Evolutionary conservation across 1,140 invertebrate genomes (phyloP), one percentile per base, ranked within the genome.

Genomic region (Trichomalopsis sarcophagae): DNA sequence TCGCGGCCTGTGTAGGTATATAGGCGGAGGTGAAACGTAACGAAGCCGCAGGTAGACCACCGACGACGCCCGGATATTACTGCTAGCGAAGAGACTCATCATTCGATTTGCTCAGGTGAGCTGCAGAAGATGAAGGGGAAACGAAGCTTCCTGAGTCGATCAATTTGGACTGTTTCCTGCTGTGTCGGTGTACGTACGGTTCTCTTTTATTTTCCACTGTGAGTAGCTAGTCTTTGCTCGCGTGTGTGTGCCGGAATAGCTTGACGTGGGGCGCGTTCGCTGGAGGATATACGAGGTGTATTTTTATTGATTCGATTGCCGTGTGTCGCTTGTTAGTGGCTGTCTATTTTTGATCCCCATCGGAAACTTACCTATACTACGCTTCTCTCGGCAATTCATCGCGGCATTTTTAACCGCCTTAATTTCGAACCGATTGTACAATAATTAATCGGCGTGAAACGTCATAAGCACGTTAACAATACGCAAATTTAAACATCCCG

Each of bases 1-100:
- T 76, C 50, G 84, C 50, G 84, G 66, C 68, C 27, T 2, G 27
- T 2, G 27, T 30, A 62, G 55, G 4, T 62, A 62, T 36, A 50
- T 80, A 33, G 81, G 84, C 78, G 87, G 89, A 89, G 86, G 87
- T 91, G 86, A 82, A 90, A 88, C 82, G 76, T 84, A 88, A 88
- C 88, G 87, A 90, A 89, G 81, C 88, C 86, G 81, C 86, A 87
- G 82, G 74, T 87, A 50, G 80, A 85, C 84, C 88, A 86, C 88
- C 84, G 87, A 87, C 88, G 79, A 83, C 80, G 81, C 71, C 85
- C 89, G 90, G 90, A 91, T 90, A 91, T 91, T 90, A 89, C 88
- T 86, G 87, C 89, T 89, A 90, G 87, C 84, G 88, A 90, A 89
- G 88, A 90, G 88, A 90, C 88, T 90, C 17, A 21, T 44, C 40